These are phyloP conservation scores for Drosophila ustulata DNA, from an alignment of 2,888 invertebrate species.

Conservation along the genomic window DNA sequence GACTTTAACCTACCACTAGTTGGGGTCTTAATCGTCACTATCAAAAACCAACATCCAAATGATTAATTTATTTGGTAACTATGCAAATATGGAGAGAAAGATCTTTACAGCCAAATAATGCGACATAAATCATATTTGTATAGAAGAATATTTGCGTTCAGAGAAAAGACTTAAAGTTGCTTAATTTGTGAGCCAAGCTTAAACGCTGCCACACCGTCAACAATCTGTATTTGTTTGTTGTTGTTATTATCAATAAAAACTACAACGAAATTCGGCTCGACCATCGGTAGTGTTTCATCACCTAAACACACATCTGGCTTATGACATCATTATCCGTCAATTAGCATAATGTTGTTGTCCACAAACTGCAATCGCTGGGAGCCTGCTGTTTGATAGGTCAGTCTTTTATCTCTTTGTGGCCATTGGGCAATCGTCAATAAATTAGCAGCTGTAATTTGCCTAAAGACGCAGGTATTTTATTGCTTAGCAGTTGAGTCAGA, in stretches of 20 bases:
- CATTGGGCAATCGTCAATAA: conserved; percentile 7
- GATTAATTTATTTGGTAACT: conserved; percentile 22
- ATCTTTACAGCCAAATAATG: neutral
- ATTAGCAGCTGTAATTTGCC: conserved; percentile 1
- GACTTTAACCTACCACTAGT: neutral
- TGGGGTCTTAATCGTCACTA: conserved; percentile 7
- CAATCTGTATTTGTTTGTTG: neutral
- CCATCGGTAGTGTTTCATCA: conserved; percentile 27
- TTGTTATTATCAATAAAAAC: conserved; percentile 5
- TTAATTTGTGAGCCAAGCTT: neutral
- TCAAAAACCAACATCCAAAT: conserved; percentile 14
- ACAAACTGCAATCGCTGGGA: neutral
- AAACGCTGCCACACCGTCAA: neutral
- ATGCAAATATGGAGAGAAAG: conserved; percentile 19
- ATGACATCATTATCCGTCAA: conserved; percentile 46
- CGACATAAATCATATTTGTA: neutral
- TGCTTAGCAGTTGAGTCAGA: conserved; percentile 31
- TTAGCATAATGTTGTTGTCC: conserved; percentile 30
- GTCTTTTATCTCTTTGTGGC: neutral
- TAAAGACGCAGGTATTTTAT: conserved; percentile 25
- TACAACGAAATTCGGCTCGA: neutral
- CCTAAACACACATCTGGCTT: conserved; percentile 3
- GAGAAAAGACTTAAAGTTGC: neutral
- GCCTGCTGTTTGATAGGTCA: neutral
- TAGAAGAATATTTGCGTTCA: neutral